Conservation (phyloP, 2,888 invertebrate genomes). For the Ophion ellenae region DNA sequence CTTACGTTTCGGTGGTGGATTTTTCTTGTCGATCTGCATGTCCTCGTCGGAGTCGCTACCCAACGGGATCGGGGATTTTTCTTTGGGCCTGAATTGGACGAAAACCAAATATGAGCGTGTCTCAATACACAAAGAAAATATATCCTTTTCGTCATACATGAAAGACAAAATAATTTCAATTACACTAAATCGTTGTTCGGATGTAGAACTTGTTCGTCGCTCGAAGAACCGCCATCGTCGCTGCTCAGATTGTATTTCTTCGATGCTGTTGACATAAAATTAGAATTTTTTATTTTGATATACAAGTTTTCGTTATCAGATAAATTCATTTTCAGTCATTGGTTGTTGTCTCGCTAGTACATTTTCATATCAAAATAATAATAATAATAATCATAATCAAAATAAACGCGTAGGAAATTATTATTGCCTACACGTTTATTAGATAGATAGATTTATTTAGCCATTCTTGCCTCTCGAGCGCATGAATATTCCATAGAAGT, state of each 20-base stretch:
- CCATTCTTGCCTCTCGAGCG: too few species aligned
- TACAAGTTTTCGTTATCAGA: background rate
- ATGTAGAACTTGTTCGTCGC: slow-evolving; percentile 75
- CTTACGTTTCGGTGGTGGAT: slow-evolving; percentile 75
- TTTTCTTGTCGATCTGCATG: slow-evolving; percentile 75
- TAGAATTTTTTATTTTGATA: background rate
- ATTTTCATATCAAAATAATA: background rate
- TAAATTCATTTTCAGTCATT: background rate
- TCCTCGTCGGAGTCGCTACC: slow-evolving; percentile 79
- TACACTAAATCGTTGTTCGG: slow-evolving; percentile 85
- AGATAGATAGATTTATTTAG: too few species aligned
- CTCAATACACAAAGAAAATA: slow-evolving; percentile 14
- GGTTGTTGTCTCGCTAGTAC: background rate
- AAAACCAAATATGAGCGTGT: background rate
- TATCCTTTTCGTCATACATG: background rate
- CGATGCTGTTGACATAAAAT: slow-evolving; percentile 67
- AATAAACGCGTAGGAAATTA: too few species aligned
- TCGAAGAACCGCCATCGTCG: slow-evolving; percentile 69
- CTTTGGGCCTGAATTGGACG: slow-evolving; percentile 64
- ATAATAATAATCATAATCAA: background rate
- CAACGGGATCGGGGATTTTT: slow-evolving; percentile 59
- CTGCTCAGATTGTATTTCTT: slow-evolving; percentile 78
- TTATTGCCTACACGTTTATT: too few species aligned
- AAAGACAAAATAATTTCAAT: slow-evolving; percentile 46
- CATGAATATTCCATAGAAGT: too few species aligned